Evolutionary conservation across 2,797 vertebrate genomes (phyloP).

Genomic region (Myiotriccus ornatus): DNA sequence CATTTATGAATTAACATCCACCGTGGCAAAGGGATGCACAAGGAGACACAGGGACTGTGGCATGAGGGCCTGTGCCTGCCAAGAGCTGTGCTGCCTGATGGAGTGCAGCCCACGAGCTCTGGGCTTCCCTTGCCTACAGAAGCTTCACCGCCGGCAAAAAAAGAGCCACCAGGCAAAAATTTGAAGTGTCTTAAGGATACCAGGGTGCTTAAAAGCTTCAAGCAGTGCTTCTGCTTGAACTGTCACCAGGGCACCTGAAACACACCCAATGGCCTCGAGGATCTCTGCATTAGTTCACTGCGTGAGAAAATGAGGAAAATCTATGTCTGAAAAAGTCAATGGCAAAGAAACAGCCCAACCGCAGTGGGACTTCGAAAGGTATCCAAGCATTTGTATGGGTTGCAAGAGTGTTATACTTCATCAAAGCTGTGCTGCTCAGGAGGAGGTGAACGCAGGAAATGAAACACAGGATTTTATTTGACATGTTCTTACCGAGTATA

Average conservation of each 20-base stretch:
- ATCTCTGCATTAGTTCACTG: neutral
- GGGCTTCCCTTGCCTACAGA: neutral
- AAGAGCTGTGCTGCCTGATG: neutral
- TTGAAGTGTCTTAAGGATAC: neutral
- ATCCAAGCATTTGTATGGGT: conserved; percentile 3
- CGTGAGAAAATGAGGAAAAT: neutral
- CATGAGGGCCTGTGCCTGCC: neutral
- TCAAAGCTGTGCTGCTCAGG: conserved; percentile 33
- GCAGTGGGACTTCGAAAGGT: conserved; percentile 3
- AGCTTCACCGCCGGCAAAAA: neutral
- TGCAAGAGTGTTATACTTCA: conserved; percentile 4
- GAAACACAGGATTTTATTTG: conserved; percentile 63
- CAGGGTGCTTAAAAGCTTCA: neutral
- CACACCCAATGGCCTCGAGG: neutral
- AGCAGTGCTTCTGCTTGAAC: neutral
- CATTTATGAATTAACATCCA: conserved; percentile 24
- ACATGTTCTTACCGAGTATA: conserved; percentile 28
- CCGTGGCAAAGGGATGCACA: neutral
- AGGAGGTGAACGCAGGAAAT: conserved; percentile 40
- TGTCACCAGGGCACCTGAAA: neutral
- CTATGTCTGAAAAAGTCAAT: neutral
- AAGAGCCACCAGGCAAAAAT: neutral
- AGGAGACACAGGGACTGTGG: neutral
- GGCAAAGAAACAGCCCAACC: conserved; percentile 6
- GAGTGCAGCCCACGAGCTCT: neutral